Conservation (phyloP, 2,113 vertebrate genomes). For the Chaetodon auriga region DNA sequence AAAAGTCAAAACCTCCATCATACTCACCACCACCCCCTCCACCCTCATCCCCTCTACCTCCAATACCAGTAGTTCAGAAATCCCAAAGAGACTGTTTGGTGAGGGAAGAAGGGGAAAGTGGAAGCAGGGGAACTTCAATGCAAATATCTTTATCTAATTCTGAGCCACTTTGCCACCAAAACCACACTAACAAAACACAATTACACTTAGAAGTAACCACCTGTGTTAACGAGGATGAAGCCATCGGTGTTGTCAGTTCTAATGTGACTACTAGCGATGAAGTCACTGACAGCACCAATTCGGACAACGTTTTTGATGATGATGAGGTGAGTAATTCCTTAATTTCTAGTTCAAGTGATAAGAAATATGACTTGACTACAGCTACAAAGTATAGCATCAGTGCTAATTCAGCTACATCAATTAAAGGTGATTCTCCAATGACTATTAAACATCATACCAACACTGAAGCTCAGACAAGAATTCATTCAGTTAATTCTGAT, state of each 20-base stretch:
- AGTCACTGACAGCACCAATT: conserved; percentile 71
- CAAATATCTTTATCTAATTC: conserved; percentile 14
- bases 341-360: conserved; percentile 31
- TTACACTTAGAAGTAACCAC: neutral
- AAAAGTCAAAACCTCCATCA: conserved; percentile 30
- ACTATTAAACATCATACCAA: neutral
- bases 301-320: conserved; percentile 77
- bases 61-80: conserved; percentile 26
- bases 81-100: conserved; percentile 42
- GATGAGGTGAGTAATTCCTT: conserved; percentile 47
- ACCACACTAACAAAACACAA: conserved; percentile 11
- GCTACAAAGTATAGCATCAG: neutral
- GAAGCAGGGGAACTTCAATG: conserved; percentile 4
- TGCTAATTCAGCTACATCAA: neutral
- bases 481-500: conserved; percentile 31
- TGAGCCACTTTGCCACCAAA: neutral
- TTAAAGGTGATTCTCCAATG: conserved; percentile 19
- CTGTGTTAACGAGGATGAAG: conserved; percentile 44
- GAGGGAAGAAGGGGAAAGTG: neutral
- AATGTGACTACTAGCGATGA: conserved; percentile 56
- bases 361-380: conserved; percentile 12
- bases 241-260: conserved; percentile 5
- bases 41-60: conserved; percentile 62
- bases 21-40: conserved; percentile 65
- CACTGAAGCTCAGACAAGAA: conserved; percentile 9